Base-by-base conservation (phyloP, 1,140 invertebrate genomes). In the Polypedilum vanderplanki region DNA sequence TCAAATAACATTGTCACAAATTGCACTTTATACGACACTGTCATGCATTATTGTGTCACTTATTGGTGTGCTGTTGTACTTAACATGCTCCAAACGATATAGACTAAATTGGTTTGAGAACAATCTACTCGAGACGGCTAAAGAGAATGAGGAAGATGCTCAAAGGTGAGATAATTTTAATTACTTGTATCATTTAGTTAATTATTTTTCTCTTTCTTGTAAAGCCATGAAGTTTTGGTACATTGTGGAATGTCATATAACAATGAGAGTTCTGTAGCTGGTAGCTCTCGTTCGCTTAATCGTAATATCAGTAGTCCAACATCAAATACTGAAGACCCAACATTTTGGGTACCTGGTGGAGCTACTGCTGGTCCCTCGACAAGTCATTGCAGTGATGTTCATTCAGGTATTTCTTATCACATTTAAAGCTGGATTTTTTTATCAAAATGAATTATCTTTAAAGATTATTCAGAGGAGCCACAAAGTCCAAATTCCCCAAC, bases 51-150 rank as follows among this genome's bases (percentile, higher is more conserved):
- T 83, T 1, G 80, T 83, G 0, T 78, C 81, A 0, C 78, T 85
- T 0, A 75, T 85, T 0, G 81, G 84, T 12, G 79, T 83, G 0
- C 77, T 83, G 2, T 76, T 85, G 0, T 86, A 85, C 65, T 81
- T 85, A 46, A 83, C 83, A 10, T 86, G 85, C 77, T 82, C 83
- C 4, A 81, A 80, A n/a, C 80, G 82, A 33, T 85, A 85, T 76
- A 81, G 83, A n/a, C 79, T 86, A 7, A 86, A 86, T 77, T 86
- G 85, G 85, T 86, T 85, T 76, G 85, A 86, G 77, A 84, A 85
- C 73, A 86, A 85, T 77, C 77, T 86, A 1, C 76, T 86, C 0
- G 85, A 86, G 75, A 81, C 82, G 7, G 84, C 84, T 12, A 83
- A 79, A 41, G 81, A 81, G 41, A 81, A 80, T 77, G 80, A 78